These are phyloP conservation scores for Bubo bubo DNA, from an alignment of 2,113 vertebrate genomes.

Conservation along the genomic window DNA sequence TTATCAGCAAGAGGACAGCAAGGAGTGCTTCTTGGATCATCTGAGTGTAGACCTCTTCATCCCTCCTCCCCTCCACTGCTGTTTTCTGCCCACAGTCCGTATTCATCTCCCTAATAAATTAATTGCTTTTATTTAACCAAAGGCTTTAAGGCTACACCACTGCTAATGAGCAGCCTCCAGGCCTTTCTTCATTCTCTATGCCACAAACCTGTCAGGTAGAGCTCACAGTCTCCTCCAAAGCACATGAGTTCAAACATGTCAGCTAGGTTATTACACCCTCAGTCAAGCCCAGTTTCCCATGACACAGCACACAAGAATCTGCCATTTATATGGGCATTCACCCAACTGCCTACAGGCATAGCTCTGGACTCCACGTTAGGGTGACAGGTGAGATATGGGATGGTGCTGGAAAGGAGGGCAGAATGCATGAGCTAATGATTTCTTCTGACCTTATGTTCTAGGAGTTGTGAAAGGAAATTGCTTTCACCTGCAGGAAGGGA, in stretches of 20 bases:
- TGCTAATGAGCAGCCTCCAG: background rate
- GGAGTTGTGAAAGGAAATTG: background rate
- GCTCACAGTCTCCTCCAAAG: background rate
- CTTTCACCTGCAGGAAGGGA: background rate
- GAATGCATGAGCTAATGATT: background rate
- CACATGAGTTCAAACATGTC: background rate
- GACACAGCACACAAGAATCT: background rate
- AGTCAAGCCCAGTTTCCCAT: background rate
- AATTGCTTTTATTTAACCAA: background rate
- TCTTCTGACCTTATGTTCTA: background rate
- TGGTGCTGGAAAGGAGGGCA: background rate
- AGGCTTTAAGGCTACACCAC: background rate
- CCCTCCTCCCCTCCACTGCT: background rate
- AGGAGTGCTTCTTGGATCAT: background rate
- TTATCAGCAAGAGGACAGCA: background rate
- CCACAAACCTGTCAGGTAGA: background rate
- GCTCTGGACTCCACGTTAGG: background rate
- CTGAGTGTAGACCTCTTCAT: background rate
- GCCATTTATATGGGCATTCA: background rate
- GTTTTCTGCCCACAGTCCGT: background rate
- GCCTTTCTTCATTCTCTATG: background rate
- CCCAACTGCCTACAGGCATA: background rate
- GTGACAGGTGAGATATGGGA: background rate
- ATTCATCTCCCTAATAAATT: background rate
- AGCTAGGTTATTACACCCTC: background rate